Conservation (phyloP, 2,888 invertebrate genomes). For the Epistrophe grossulariae region DNA sequence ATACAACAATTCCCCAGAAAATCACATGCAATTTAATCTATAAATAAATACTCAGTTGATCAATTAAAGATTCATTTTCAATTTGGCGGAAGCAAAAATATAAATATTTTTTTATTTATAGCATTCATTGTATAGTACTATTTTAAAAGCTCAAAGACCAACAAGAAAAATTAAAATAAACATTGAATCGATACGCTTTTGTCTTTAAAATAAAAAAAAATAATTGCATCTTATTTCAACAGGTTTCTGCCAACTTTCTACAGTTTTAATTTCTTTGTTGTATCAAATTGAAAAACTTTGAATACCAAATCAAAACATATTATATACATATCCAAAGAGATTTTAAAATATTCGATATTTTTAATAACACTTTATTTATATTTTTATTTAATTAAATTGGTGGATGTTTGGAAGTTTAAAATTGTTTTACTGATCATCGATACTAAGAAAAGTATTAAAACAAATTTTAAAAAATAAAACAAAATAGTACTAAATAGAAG, state of each 20-base stretch:
- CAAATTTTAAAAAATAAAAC: no score
- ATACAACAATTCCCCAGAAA: background rate
- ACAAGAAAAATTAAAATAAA: background rate
- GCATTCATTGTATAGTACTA: no score
- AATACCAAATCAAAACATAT: no score
- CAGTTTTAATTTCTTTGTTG: background rate
- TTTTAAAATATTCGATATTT: no score
- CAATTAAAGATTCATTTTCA: constrained; percentile 1
- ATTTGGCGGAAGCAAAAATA: constrained; percentile 1
- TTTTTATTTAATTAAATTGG: no score
- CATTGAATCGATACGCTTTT: background rate
- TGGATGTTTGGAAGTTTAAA: no score
- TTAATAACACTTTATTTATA: no score
- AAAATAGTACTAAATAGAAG: background rate
- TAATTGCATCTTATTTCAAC: background rate
- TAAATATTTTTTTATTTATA: constrained; percentile 1
- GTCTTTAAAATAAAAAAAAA: background rate
- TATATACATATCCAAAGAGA: no score
- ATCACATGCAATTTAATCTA: constrained; percentile 1
- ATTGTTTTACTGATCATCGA: no score
- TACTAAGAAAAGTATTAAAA: background rate
- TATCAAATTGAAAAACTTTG: no score
- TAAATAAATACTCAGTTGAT: background rate
- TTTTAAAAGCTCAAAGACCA: background rate
- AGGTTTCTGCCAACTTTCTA: background rate